Conservation (phyloP, 2,888 invertebrate genomes). For the Xylocampa areola region DNA sequence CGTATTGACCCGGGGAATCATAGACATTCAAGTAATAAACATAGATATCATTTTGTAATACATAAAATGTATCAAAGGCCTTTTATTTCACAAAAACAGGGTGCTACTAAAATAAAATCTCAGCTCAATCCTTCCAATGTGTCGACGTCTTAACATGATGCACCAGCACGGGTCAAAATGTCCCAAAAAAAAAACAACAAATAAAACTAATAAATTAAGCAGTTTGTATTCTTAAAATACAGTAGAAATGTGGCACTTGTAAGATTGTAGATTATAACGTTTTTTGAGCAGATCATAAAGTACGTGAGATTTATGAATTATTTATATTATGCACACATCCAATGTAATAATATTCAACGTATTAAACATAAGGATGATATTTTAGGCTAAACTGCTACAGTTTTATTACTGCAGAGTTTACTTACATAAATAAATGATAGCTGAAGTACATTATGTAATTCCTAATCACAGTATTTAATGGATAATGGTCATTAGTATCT, state of each 20-base stretch:
- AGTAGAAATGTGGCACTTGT: constrained; percentile 47
- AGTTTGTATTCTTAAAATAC: constrained; percentile 57
- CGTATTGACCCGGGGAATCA: too few relatives aligned
- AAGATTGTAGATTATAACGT: constrained; percentile 55
- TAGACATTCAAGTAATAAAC: too few relatives aligned
- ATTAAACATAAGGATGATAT: constrained; percentile 28
- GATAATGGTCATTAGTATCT: not conserved
- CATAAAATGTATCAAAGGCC: not conserved
- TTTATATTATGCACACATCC: constrained; percentile 45
- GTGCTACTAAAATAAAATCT: constrained; percentile 1
- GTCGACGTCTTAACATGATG: constrained; percentile 23
- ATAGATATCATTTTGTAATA: too few relatives aligned
- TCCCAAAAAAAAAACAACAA: constrained; percentile 30
- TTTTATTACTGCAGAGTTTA: constrained; percentile 18
- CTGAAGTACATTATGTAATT: not conserved
- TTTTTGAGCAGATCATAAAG: constrained; percentile 59
- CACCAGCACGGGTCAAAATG: constrained; percentile 38
- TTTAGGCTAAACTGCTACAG: constrained; percentile 21
- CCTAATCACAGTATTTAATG: not conserved
- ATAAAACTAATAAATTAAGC: constrained; percentile 52
- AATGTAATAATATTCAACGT: constrained; percentile 53
- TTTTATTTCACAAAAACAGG: not conserved
- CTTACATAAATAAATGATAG: not conserved
- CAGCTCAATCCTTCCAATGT: constrained; percentile 22
- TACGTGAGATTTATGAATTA: constrained; percentile 55